These are phyloP conservation scores for Grantiella picta DNA, from an alignment of 2,113 vertebrate genomes.

Conservation along the genomic window DNA sequence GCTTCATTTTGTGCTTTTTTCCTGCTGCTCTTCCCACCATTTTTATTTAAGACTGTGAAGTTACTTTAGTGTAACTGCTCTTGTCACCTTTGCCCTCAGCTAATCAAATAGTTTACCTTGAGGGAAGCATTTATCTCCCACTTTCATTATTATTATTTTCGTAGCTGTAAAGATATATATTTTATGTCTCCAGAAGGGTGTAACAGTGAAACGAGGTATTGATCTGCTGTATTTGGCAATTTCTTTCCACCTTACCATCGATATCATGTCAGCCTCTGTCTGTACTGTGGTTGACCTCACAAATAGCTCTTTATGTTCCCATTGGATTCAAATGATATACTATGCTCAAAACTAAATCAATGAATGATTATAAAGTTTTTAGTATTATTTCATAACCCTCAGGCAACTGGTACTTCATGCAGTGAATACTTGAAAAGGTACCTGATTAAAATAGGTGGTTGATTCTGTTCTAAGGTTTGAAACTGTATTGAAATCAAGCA, in stretches of 20 bases:
- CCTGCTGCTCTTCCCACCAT: slow-evolving; percentile 63
- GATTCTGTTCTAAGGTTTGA: slow-evolving; percentile 28
- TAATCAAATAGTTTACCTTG: slow-evolving; percentile 98
- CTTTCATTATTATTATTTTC: slow-evolving; percentile 90
- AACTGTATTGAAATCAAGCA: background rate
- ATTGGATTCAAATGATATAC: slow-evolving; percentile 98
- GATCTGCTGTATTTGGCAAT: slow-evolving; percentile 98
- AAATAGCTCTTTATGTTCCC: slow-evolving; percentile 91
- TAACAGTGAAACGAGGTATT: slow-evolving; percentile 97
- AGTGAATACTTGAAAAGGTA: slow-evolving; percentile 69
- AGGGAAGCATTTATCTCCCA: slow-evolving; percentile 93
- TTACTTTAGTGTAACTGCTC: slow-evolving; percentile 77
- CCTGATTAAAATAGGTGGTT: slow-evolving; percentile 67
- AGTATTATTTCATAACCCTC: slow-evolving; percentile 88
- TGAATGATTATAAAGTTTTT: slow-evolving; percentile 98
- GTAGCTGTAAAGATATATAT: slow-evolving; percentile 92
- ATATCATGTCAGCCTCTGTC: slow-evolving; percentile 91
- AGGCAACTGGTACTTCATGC: slow-evolving; percentile 79
- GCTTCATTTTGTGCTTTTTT: slow-evolving; percentile 65
- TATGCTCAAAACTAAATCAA: slow-evolving; percentile 96
- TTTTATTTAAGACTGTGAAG: slow-evolving; percentile 84
- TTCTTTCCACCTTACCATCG: slow-evolving; percentile 93
- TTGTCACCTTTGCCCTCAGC: slow-evolving; percentile 92
- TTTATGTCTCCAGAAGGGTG: slow-evolving; percentile 90
- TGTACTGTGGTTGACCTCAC: slow-evolving; percentile 93